These are phyloP conservation scores for Zaprionus tsacasi DNA, from an alignment of 1,140 invertebrate species.

Conservation along the genomic window DNA sequence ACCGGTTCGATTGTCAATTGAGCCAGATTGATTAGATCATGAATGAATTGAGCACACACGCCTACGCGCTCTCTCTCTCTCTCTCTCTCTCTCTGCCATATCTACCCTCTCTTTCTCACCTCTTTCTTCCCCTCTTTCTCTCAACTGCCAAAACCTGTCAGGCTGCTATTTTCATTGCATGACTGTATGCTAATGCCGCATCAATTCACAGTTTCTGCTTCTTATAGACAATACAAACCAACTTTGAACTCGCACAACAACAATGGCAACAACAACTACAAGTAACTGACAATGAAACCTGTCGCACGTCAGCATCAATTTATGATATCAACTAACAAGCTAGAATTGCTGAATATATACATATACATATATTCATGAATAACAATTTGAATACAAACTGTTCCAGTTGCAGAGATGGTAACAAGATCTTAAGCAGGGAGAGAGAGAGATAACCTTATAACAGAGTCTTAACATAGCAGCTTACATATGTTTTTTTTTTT, in stretches of 20 bases:
- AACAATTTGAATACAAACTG: slow-evolving; percentile 10
- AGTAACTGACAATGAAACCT: slow-evolving; percentile 33
- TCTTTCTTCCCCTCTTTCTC: not conserved
- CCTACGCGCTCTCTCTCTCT: slow-evolving; percentile 5
- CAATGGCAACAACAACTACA: not conserved
- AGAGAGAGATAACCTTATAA: not conserved
- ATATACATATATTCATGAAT: not conserved
- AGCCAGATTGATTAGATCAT: slow-evolving; percentile 1
- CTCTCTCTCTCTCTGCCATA: no score
- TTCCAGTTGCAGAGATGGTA: not conserved
- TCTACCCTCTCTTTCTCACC: not conserved
- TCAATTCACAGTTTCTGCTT: not conserved
- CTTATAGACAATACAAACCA: slow-evolving; percentile 22
- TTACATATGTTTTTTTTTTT: not conserved
- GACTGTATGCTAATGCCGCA: slow-evolving; percentile 42
- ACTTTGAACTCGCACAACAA: slow-evolving; percentile 44
- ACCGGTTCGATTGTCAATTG: slow-evolving; percentile 23
- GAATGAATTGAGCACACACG: slow-evolving; percentile 39
- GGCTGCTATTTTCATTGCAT: slow-evolving; percentile 50
- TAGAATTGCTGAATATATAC: not conserved
- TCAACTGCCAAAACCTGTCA: slow-evolving; percentile 34
- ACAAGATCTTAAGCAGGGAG: not conserved
- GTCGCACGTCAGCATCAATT: slow-evolving; percentile 69
- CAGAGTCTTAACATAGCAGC: not conserved
- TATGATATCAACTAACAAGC: slow-evolving; percentile 63